phyloP scores from a whole-genome alignment of 1,140 invertebrate genomes.

The Stenopsyche tienmushanensis region DNA sequence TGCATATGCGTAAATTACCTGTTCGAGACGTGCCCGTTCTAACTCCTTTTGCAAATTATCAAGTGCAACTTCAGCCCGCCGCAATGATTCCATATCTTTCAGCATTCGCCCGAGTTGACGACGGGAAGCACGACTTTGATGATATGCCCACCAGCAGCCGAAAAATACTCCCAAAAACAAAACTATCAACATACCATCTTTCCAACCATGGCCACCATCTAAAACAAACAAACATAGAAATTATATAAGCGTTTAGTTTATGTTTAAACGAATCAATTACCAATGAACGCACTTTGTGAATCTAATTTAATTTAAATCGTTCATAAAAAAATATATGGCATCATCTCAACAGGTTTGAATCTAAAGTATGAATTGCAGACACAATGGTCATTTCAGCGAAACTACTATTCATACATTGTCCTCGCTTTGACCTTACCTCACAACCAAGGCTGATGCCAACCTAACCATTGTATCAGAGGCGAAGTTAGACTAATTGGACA shows the following conservation, averaged over 20 bases:
- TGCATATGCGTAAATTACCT: slow-evolving; percentile 43
- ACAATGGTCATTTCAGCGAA: too few relatives aligned
- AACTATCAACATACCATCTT: slow-evolving; percentile 84
- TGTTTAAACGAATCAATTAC: too few relatives aligned
- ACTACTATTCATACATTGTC: too few relatives aligned
- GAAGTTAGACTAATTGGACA: too few relatives aligned
- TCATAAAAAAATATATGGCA: too few relatives aligned
- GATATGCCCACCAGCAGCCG: slow-evolving; percentile 88
- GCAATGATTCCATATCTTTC: slow-evolving; percentile 88
- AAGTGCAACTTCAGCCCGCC: slow-evolving; percentile 84
- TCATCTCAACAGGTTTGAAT: too few relatives aligned
- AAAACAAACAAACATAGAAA: not conserved
- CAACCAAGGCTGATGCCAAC: too few relatives aligned
- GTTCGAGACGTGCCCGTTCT: slow-evolving; percentile 57
- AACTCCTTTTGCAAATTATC: slow-evolving; percentile 79
- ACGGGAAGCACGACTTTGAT: slow-evolving; percentile 85
- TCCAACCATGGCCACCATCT: slow-evolving; percentile 67
- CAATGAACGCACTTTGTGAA: too few relatives aligned
- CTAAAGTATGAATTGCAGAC: too few relatives aligned
- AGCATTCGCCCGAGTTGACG: slow-evolving; percentile 85
- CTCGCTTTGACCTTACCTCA: too few relatives aligned
- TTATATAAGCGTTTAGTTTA: not conserved
- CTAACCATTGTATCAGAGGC: too few relatives aligned
- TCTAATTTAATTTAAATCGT: too few relatives aligned
- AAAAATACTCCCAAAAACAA: slow-evolving; percentile 79